Percentiles rank a stretch among this genome's conserved stretches.
phyloP scores from a whole-genome alignment of 2,113 vertebrate species.

The Callipepla californica region DNA sequence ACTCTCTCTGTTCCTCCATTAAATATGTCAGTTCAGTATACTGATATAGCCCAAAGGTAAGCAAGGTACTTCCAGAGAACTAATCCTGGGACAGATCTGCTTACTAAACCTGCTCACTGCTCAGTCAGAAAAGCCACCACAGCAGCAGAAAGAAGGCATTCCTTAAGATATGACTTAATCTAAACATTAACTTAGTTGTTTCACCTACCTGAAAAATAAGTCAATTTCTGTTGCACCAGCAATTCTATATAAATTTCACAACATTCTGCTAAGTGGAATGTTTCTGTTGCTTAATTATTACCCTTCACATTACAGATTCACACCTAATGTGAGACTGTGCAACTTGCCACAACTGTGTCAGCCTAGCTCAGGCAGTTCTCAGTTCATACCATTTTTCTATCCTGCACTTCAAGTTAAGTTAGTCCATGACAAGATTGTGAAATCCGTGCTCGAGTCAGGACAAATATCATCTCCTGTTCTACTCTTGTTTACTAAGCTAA shows the following conservation, averaged over 20 bases:
- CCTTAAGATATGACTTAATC: neutral
- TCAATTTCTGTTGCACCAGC: neutral
- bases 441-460: neutral
- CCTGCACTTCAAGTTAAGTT: neutral
- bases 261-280: neutral
- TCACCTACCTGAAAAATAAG: neutral
- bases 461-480: neutral
- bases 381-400: neutral
- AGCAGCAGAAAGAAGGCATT: neutral
- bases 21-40: neutral
- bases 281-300: neutral
- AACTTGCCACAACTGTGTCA: neutral
- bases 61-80: neutral
- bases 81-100: neutral
- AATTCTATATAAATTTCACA: neutral
- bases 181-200: fast-evolving
- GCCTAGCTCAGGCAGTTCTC: neutral
- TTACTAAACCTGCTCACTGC: neutral
- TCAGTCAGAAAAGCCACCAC: neutral
- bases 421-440: neutral
- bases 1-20: neutral
- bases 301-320: neutral
- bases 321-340: neutral
- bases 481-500: neutral
- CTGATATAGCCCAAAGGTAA: neutral